These are phyloP conservation scores for Nomada flava DNA, from an alignment of 2,888 invertebrate genomes.

Conservation along the genomic window DNA sequence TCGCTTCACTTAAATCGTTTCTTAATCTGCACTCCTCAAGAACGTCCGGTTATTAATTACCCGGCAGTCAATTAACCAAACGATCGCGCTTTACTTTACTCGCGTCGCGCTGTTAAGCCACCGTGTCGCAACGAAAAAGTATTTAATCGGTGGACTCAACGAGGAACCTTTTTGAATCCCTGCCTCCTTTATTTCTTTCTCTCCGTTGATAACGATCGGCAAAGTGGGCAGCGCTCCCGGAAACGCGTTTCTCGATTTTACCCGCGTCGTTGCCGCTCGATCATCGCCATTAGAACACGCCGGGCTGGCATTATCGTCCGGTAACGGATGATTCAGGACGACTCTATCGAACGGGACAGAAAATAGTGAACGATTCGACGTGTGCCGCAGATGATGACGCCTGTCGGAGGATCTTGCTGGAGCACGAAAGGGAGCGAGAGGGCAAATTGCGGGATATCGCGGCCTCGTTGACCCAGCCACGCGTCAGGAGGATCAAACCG, in stretches of 20 bases:
- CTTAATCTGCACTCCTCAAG: neutral
- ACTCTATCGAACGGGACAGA: constrained; percentile 13
- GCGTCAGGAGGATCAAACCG: constrained; percentile 80
- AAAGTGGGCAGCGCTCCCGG: neutral
- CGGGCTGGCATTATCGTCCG: neutral
- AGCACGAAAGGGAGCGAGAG: constrained; percentile 86
- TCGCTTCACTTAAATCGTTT: no score
- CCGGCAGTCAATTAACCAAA: constrained; percentile 65
- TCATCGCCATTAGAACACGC: neutral
- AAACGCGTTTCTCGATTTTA: constrained; percentile 11
- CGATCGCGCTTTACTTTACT: constrained; percentile 11
- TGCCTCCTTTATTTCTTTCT: no score
- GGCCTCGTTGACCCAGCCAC: constrained; percentile 91
- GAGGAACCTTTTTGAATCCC: constrained; percentile 49
- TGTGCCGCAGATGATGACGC: constrained; percentile 79
- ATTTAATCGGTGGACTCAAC: constrained; percentile 61
- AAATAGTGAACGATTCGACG: constrained; percentile 41
- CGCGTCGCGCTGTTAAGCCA: constrained; percentile 23
- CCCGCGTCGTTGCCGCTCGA: neutral
- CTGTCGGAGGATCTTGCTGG: constrained; percentile 85
- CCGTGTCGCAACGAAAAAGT: constrained; percentile 45
- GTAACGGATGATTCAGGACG: constrained; percentile 4
- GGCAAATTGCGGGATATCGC: constrained; percentile 93
- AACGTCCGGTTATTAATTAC: constrained; percentile 64
- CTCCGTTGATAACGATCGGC: constrained; percentile 30